Base-by-base conservation (phyloP, 2,113 vertebrate genomes). In the Python bivittatus region DNA sequence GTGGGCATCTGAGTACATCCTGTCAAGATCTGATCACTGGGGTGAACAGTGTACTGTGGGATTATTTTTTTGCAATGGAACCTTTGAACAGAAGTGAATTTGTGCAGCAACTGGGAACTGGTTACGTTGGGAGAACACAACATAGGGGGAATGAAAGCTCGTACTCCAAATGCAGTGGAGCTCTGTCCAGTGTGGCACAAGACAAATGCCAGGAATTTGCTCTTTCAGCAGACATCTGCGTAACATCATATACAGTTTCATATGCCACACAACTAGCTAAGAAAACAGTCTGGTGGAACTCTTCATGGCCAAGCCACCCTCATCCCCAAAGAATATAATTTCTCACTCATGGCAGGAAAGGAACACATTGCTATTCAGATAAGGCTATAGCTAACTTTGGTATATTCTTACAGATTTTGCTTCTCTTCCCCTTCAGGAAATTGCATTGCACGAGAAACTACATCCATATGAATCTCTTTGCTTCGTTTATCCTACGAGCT, bases 401-500 rank as follows among this genome's bases (percentile, higher is more conserved):
- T n/a, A 1, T 27, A 64, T 68, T 92, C 23, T 56, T 38, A 4
- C 0, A 44, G 38, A 25, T 15, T 42, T 52, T 33, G 23, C 90
- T 17, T 38, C 58, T 29, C 92, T 93, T 94, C 68, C 93, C 61
- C 88, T 42, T 93, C 97, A 99, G 99, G 96, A 99, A 98, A 96
- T 98, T 99, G 88, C 99, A 99, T 96, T 99, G 99, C 92, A 99
- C 99, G 84, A 98, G 99, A 93, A 99, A 99, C 94, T 99, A 99
- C 96, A 99, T 99, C 97, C 99, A 99, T 95, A 99, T 99, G 98
- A 99, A 99, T 95, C 94, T 99, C 94, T 99, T 99, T 94, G 97
- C 98, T 57, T 99, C 99, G 0, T 99, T 99, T 95, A 99, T 99
- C 94, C 92, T 99, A 94, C 97, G 98, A 94, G 98, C 98, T 0